Evolutionary conservation across 2,888 invertebrate species (phyloP), one percentile per base, ranked within the genome.

Genomic region (Rhabditoides inermis): DNA sequence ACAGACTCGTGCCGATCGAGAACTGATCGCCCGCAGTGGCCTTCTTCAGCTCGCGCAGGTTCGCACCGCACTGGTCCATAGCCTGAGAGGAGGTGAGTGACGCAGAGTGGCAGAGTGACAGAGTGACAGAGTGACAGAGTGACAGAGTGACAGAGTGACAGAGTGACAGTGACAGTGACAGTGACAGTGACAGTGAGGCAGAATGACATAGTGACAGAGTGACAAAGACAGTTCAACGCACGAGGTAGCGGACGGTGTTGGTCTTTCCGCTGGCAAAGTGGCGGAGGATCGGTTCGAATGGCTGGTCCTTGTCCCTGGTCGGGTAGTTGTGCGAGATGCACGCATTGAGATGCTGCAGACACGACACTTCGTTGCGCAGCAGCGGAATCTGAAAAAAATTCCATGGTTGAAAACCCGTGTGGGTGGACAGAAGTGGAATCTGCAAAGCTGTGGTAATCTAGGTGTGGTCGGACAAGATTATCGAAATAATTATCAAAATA

Each of bases 31-130:
- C 23, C 4, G 47, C 30, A 10, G 52, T 59, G 3, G 26, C 23
- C 35, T 61, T 61, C 35, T 60, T 59, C 42, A 69, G 47, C 49
- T 69, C 65, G 15, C 56, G 51, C 32, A 69, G 42, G 53, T 64
- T 69, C 45, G 51, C 30, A 2, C 69, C 69, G 30, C 58, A 56
- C n/a, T 58, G 53, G n/a, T 65, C 63, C 68, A 67, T 68, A 18
- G 54, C 60, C 46, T 45, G 30, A 28, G 42, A 49, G 27, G 18
- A n/a, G 39, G 25, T 15, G 23, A 2, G n/a, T 30, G 20, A 7
- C 18, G 10, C 1, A n/a, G 2, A n/a, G 20, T n/a, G 10, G 7
- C 7, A 1, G 40, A 40, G 10, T 10, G 18, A 20, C 10, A 40
- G 18, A n/a, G 40, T 12, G 40, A n/a, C 40, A n/a, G n/a, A n/a